Evolutionary conservation across 2,797 vertebrate species (phyloP).

Genomic region (Falco naumanni): DNA sequence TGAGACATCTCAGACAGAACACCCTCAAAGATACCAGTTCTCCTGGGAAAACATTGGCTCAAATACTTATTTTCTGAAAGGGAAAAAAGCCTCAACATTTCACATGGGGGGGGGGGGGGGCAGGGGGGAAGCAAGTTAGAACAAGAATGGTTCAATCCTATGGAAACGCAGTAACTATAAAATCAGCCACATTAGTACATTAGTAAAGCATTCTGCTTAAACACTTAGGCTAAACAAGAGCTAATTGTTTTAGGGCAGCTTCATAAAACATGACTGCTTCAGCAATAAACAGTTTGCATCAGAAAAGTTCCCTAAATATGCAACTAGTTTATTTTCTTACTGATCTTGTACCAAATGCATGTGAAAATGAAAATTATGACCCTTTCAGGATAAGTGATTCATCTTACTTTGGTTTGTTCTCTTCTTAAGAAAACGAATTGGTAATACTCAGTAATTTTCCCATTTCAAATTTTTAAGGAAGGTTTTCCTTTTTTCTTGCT

Average conservation of each 20-base stretch:
- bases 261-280: background rate
- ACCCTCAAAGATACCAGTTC: background rate
- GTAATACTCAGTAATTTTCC: background rate
- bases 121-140: background rate
- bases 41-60: conserved; percentile 6
- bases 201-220: background rate
- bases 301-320: background rate
- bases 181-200: background rate
- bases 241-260: background rate
- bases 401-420: background rate
- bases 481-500: background rate
- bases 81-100: conserved; percentile 3
- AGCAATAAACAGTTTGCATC: background rate
- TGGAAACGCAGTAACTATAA: background rate
- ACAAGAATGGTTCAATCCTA: background rate
- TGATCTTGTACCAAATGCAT: background rate
- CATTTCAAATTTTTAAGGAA: background rate
- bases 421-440: background rate
- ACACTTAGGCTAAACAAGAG: background rate
- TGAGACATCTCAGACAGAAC: background rate
- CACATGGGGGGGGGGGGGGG: background rate
- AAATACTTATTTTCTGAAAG: background rate
- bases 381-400: background rate
- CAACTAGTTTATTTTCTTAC: background rate
- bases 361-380: background rate